Percentiles rank a stretch among this genome's conserved stretches.
These are phyloP conservation scores for Sebastes flavidus DNA, from an alignment of 2,797 vertebrate species.

Conservation along the genomic window DNA sequence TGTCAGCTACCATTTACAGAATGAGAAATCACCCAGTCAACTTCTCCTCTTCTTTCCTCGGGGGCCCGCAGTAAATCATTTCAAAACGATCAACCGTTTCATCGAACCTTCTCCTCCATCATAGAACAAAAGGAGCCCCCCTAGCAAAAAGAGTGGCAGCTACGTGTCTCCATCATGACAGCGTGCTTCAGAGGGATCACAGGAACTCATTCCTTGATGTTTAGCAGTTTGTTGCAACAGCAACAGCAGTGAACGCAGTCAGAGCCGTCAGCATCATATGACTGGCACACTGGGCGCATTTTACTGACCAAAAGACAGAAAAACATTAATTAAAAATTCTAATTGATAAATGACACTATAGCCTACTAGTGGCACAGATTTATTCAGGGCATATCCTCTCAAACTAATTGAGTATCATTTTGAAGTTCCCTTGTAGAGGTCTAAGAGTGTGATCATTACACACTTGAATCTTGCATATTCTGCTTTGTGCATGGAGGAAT, in stretches of 20 bases:
- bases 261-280: neutral
- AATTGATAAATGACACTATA: neutral
- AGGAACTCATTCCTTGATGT: constrained; percentile 23
- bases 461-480: neutral
- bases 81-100: constrained; percentile 2
- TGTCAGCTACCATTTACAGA: neutral
- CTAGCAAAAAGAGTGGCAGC: constrained; percentile 1
- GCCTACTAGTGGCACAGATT: neutral
- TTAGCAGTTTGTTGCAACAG: neutral
- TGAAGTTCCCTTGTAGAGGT: neutral
- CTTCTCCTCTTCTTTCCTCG: neutral
- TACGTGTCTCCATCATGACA: constrained; percentile 19
- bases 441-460: neutral
- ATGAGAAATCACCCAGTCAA: neutral
- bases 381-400: neutral
- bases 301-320: neutral
- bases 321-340: neutral
- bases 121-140: constrained; percentile 6
- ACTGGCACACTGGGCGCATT: neutral
- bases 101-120: constrained; percentile 5
- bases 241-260: neutral
- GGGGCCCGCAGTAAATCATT: neutral
- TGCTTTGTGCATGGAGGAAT: neutral
- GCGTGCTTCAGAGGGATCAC: constrained; percentile 31
- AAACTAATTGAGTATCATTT: neutral